Base-by-base conservation (phyloP, 2,888 invertebrate species). In the Harpalus rufipes region DNA sequence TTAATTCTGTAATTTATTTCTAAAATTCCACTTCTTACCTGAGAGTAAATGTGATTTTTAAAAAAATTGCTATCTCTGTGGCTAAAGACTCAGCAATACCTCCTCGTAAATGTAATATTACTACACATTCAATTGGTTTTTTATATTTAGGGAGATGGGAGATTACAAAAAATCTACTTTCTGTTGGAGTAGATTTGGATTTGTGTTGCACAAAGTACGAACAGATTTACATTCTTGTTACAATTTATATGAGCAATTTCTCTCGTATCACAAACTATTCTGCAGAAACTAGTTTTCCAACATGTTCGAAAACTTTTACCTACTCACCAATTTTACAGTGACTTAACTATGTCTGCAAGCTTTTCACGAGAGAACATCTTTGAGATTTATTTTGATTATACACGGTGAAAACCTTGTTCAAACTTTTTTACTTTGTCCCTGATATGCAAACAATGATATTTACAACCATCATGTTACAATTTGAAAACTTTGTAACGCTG, bases 161-260 rank as follows among this genome's bases (percentile, higher is more conserved):
- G 3, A 32, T 32, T 32, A 6, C 32, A 32, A 32, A 32, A 32
- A 5, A 32, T 21, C 32, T 32, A 32, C 32, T 5, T 5, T 32
- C 32, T 4, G 32, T 1, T 32, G 44, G 44, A 51, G 10, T 51
- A 51, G 44, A 51, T 51, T 51, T 51, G 6, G 44, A 10, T 8
- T 51, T 51, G 10, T 51, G 44, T 12, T 51, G 44, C 44, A 51
- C 44, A 51, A 51, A 12, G 12, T 10, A 5, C 10, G 12, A 12
- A 51, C 44, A 12, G 44, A 12, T 51, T 51, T 51, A 51, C 44
- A 51, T 51, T 51, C 44, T 51, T 8, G 10, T 51, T 12, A 51
- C 44, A 51, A 51, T 51, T 51, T 51, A 51, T 51, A 51, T 51
- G 44, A 51, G 44, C 44, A 51, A 51, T 51, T 51, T 51, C 44